Conservation (phyloP, 2,888 invertebrate genomes). For the Phragmatobia fuliginosa region DNA sequence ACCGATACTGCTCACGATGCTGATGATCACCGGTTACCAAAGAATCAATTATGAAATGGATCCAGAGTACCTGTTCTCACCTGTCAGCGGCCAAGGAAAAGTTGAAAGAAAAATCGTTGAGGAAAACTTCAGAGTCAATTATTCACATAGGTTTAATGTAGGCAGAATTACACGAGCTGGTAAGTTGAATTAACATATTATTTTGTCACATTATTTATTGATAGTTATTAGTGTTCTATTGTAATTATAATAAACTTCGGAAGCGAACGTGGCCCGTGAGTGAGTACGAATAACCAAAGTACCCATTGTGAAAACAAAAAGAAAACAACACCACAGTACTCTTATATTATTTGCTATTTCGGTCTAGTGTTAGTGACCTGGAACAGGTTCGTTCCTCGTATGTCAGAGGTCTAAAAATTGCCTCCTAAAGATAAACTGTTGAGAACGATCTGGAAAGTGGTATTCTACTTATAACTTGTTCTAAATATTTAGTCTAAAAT, state of each 20-base stretch:
- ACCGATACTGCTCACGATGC: slow-evolving; percentile 92
- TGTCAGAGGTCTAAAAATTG: background rate
- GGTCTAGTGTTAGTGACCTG: too few species aligned
- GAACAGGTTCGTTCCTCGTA: background rate
- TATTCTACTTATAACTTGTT: background rate
- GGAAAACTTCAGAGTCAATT: slow-evolving; percentile 94
- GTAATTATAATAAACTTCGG: too few species aligned
- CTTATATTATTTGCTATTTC: too few species aligned
- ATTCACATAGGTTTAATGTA: slow-evolving; percentile 94
- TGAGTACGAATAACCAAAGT: too few species aligned
- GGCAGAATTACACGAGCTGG: slow-evolving; percentile 96
- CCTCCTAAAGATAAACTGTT: background rate
- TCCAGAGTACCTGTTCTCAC: slow-evolving; percentile 97
- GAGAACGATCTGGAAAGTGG: background rate
- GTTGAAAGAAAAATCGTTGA: slow-evolving; percentile 93
- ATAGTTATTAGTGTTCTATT: too few species aligned
- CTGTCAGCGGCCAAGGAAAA: slow-evolving; percentile 94
- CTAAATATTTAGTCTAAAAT: background rate
- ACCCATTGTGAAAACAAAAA: too few species aligned
- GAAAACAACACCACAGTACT: too few species aligned
- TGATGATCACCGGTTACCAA: slow-evolving; percentile 96
- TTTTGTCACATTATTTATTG: background rate
- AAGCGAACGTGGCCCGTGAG: too few species aligned
- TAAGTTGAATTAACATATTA: slow-evolving; percentile 63
- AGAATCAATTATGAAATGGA: slow-evolving; percentile 95